Evolutionary conservation across 2,113 vertebrate species (phyloP), one percentile per base, ranked within the genome.

Genomic region (Tachysurus vachellii): DNA sequence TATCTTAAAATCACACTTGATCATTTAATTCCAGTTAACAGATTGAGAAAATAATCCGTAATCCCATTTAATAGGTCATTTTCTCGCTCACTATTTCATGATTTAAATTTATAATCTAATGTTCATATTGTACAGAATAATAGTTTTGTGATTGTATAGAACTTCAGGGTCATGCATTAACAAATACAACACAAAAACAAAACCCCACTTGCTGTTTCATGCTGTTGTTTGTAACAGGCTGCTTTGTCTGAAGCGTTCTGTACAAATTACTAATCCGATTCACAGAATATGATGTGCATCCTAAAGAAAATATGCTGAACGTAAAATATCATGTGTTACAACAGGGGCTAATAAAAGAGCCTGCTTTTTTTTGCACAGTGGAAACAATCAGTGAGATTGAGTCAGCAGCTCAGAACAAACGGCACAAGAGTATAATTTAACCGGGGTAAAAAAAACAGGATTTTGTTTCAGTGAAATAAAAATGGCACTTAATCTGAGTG

Each of bases 241-340:
- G 54, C 16, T 76, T 50, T 17, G 19, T 42, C 31, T 42, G 31
- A 70, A 19, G 68, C 7, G 68, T 19, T 70, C 8, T 83, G n/a
- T n/a, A 70, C 47, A 68, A n/a, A 83, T 83, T 31, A 66, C 11
- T 66, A 10, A 75, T 71, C 54, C 19, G 14, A 31, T 73, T 71
- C 28, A 71, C 36, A 23, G 71, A 75, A 85, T n/a, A 77, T 23
- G 47, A 70, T 77, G 71, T 19, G 19, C n/a, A 59, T 76, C 56
- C 73, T 26, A 62, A n/a, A 84, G 10, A 61, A 75, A 62, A 56
- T n/a, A n/a, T 2, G 21, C 53, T 42, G 56, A 31, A 28, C 17
- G 71, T 71, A 84, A 70, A 84, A 56, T 42, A 11, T 53, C 9
- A 31, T 12, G 42, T 28, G 23, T 71, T 57, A 73, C 23, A 75